Conservation (phyloP, 1,140 invertebrate genomes). For the Drosophila bifasciata region DNA sequence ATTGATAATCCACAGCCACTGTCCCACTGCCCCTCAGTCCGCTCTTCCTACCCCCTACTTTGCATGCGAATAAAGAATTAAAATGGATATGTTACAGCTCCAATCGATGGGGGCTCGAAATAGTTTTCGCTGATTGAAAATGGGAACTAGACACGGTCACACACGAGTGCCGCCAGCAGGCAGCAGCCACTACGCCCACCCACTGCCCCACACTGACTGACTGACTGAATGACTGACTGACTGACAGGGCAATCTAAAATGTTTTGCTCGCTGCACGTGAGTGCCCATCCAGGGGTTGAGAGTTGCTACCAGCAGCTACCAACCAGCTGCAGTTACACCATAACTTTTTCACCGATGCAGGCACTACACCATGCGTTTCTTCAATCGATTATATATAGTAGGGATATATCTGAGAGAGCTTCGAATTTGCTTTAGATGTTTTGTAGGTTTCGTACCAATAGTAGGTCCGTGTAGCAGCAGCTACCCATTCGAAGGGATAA, state of each 20-base stretch:
- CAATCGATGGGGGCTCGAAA: conserved; percentile 34
- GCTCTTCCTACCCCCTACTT: background rate
- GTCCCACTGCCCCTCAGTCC: too few species aligned
- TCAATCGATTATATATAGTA: too few species aligned
- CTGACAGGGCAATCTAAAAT: conserved; percentile 79
- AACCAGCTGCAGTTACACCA: too few species aligned
- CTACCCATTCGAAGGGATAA: too few species aligned
- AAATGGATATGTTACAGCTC: background rate
- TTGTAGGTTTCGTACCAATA: too few species aligned
- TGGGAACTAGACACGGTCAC: conserved; percentile 58
- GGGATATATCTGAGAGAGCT: too few species aligned
- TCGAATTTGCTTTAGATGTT: too few species aligned
- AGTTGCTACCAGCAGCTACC: too few species aligned
- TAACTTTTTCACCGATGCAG: too few species aligned
- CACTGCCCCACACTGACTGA: background rate
- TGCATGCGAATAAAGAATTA: background rate
- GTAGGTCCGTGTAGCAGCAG: too few species aligned
- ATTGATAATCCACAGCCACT: conserved; percentile 19
- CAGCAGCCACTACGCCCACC: background rate
- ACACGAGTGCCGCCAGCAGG: conserved; percentile 61
- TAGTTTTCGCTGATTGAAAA: conserved; percentile 63
- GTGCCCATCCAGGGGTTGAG: conserved; percentile 2
- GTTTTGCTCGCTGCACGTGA: conserved; percentile 52
- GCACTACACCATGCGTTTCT: too few species aligned
- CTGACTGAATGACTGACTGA: conserved; percentile 26